Percentiles rank a stretch among this genome's conserved stretches.
phyloP scores from a whole-genome alignment of 1,140 invertebrate species.

The Asobara japonica region DNA sequence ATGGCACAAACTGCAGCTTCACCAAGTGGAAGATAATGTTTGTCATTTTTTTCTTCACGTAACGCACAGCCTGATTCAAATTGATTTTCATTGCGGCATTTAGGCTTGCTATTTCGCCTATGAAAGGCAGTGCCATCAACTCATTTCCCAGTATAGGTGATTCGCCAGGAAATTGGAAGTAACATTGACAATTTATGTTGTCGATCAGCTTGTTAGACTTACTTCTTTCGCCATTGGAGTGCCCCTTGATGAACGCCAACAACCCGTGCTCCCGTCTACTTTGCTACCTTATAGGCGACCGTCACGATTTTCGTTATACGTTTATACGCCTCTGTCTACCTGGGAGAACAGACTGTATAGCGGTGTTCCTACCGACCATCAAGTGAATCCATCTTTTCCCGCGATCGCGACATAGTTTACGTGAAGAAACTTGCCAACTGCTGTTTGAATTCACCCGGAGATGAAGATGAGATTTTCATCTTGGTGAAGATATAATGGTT shows the following conservation, averaged over 20 bases:
- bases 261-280: not conserved
- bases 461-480: not conserved
- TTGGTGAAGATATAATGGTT: not conserved
- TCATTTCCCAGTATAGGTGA: not conserved
- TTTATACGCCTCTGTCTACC: not conserved
- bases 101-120: not conserved
- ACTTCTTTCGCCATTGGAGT: not conserved
- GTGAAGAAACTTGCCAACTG: constrained; percentile 6
- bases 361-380: not conserved
- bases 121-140: not conserved
- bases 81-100: not conserved
- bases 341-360: not conserved
- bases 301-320: not conserved
- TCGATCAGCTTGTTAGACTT: not conserved
- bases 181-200: not conserved
- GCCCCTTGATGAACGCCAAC: not conserved
- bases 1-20: too few species aligned
- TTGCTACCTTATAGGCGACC: not conserved
- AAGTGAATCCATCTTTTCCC: not conserved
- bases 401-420: not conserved
- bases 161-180: not conserved
- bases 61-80: too few species aligned
- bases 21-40: too few species aligned
- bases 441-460: not conserved
- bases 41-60: too few species aligned